A percentile compares a stretch with the other conserved stretches of the same genome.
Evolutionary conservation across 1,140 invertebrate genomes (phyloP).

Genomic region (Scaptomyza graminum): DNA sequence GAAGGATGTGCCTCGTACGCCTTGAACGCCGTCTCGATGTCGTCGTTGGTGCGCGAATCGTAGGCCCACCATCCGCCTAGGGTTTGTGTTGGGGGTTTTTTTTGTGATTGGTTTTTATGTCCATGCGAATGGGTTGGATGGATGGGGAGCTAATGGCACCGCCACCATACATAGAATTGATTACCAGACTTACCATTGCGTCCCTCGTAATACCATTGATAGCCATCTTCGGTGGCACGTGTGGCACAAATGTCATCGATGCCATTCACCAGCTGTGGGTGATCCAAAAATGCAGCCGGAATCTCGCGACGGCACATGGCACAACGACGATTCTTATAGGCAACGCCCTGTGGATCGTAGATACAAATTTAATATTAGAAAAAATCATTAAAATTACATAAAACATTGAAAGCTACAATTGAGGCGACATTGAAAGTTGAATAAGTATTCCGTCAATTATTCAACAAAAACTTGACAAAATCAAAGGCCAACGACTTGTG

Average conservation of each 20-base stretch:
- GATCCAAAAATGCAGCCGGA: conserved; percentile 92
- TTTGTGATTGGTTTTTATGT: conserved; percentile 45
- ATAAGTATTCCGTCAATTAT: not conserved
- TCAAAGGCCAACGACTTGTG: conserved; percentile 21
- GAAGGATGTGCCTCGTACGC: conserved; percentile 46
- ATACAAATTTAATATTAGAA: not conserved
- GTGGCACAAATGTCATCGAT: conserved; percentile 84
- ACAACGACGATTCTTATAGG: conserved; percentile 92
- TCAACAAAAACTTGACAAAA: conserved; percentile 3
- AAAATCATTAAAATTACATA: not conserved
- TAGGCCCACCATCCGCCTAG: conserved; percentile 94
- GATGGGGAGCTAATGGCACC: conserved; percentile 5
- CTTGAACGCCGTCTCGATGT: conserved; percentile 87
- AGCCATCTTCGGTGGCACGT: conserved; percentile 88
- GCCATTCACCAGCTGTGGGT: conserved; percentile 90
- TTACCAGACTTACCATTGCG: conserved; percentile 89
- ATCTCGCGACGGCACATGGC: conserved; percentile 94
- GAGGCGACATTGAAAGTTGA: not conserved
- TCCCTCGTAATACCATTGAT: conserved; percentile 98
- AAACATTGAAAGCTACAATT: too few species aligned
- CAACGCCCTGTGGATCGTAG: conserved; percentile 87
- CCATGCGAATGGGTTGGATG: conserved; percentile 33
- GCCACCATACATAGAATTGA: conserved; percentile 26
- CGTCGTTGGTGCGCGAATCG: conserved; percentile 89
- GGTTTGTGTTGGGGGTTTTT: conserved; percentile 39